Percentiles rank a stretch among this genome's conserved stretches.
phyloP scores from a whole-genome alignment of 2,113 vertebrate species.

The Larimichthys polyactis region DNA sequence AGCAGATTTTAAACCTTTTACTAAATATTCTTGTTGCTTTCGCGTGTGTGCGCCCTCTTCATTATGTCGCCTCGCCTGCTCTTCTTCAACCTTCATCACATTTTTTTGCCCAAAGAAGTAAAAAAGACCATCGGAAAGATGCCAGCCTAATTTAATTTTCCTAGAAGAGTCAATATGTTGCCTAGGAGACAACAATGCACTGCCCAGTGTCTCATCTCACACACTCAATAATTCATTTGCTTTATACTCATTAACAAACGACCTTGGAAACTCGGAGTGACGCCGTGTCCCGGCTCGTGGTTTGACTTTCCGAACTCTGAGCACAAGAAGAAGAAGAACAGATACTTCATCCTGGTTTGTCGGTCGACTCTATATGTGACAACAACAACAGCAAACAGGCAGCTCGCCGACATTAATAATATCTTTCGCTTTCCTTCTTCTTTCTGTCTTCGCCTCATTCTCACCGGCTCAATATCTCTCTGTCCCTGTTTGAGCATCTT shows the following conservation, averaged over 20 bases:
- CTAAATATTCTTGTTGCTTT: too few species aligned
- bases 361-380: background rate
- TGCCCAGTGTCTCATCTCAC: constrained; percentile 34
- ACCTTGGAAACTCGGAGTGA: constrained; percentile 49
- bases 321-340: background rate
- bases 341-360: background rate
- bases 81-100: background rate
- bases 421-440: constrained; percentile 20
- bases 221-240: constrained; percentile 61
- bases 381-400: constrained; percentile 35
- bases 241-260: constrained; percentile 41
- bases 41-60: too few species aligned
- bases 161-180: constrained; percentile 48
- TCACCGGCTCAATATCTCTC: constrained; percentile 39
- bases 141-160: constrained; percentile 18
- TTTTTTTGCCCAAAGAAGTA: constrained; percentile 26
- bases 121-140: background rate
- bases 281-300: background rate
- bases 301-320: constrained; percentile 1
- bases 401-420: constrained; percentile 57
- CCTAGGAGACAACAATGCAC: constrained; percentile 31
- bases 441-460: constrained; percentile 19
- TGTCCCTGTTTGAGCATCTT: constrained; percentile 45
- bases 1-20: too few species aligned
- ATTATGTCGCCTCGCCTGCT: background rate